phyloP scores from a whole-genome alignment of 2,113 vertebrate species.

The human (Homo sapiens) region DNA sequence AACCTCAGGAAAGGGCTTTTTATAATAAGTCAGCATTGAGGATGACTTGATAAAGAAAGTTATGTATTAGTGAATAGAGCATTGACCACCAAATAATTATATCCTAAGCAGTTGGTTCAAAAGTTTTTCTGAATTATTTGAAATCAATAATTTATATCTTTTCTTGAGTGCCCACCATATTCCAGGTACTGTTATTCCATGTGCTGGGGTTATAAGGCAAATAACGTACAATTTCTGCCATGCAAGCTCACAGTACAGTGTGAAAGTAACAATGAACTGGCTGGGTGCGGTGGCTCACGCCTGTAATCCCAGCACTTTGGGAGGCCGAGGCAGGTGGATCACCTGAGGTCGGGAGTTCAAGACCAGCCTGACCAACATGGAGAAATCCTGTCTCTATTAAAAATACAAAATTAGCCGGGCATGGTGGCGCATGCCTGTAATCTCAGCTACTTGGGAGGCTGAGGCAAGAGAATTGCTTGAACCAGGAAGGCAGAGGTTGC shows the following conservation, averaged over 20 bases:
- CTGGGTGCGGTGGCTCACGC: too few relatives aligned
- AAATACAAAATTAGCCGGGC: too few relatives aligned
- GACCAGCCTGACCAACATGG: too few relatives aligned
- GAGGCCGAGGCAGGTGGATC: too few relatives aligned
- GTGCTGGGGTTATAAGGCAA: conserved; percentile 30
- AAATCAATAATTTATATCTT: conserved; percentile 45
- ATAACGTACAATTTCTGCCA: conserved; percentile 39
- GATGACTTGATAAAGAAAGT: neutral
- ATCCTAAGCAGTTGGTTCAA: conserved; percentile 30
- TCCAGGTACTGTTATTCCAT: conserved; percentile 23
- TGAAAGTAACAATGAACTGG: conserved; percentile 20
- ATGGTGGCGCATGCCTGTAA: too few relatives aligned
- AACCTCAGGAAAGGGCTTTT: neutral
- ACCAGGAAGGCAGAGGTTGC: too few relatives aligned
- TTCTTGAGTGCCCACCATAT: conserved; percentile 5
- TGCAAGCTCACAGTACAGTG: neutral
- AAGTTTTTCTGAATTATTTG: conserved; percentile 61
- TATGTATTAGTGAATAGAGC: neutral
- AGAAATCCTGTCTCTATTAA: too few relatives aligned
- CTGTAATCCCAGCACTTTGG: too few relatives aligned
- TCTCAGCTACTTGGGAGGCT: too few relatives aligned
- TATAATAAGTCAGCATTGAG: conserved; percentile 3
- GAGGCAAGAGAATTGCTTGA: too few relatives aligned
- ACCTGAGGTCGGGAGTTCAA: too few relatives aligned
- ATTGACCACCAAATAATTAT: conserved; percentile 10